Conservation (phyloP, 2,888 invertebrate genomes). For the Tachystola acroxantha region DNA sequence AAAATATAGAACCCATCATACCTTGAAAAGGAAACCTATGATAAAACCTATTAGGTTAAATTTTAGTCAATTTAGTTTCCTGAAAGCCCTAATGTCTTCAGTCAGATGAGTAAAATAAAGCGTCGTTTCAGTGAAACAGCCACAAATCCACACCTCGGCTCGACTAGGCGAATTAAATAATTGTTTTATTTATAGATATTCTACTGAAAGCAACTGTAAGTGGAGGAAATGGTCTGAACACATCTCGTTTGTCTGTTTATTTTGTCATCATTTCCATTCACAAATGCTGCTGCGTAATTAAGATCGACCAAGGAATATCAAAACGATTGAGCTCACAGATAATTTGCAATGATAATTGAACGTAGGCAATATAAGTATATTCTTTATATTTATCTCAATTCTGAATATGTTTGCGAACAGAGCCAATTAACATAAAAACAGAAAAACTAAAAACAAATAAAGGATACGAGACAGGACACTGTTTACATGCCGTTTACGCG, state of each 20-base stretch:
- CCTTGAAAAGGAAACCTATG: no score
- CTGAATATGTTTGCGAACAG: not conserved
- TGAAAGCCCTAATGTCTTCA: constrained; percentile 4
- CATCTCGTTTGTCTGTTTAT: not conserved
- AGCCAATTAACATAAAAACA: not conserved
- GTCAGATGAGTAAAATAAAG: constrained; percentile 5
- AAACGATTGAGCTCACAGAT: no score
- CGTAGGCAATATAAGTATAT: no score
- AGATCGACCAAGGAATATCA: no score
- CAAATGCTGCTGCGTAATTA: not conserved
- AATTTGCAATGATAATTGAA: no score
- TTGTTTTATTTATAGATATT: constrained; percentile 39
- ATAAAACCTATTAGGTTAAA: no score
- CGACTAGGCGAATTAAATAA: constrained; percentile 36
- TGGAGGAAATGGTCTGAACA: not conserved
- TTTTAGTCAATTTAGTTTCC: no score
- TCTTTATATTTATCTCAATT: no score
- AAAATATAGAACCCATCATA: no score
- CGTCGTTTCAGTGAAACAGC: constrained; percentile 7
- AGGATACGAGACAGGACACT: constrained; percentile 8
- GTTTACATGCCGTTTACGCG: constrained; percentile 42
- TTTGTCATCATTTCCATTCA: not conserved
- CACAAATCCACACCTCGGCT: constrained; percentile 25
- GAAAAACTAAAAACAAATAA: constrained; percentile 7
- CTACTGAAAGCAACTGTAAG: constrained; percentile 4